Evolutionary conservation across 2,113 vertebrate species (phyloP).

Genomic region (Odocoileus hemionus): DNA sequence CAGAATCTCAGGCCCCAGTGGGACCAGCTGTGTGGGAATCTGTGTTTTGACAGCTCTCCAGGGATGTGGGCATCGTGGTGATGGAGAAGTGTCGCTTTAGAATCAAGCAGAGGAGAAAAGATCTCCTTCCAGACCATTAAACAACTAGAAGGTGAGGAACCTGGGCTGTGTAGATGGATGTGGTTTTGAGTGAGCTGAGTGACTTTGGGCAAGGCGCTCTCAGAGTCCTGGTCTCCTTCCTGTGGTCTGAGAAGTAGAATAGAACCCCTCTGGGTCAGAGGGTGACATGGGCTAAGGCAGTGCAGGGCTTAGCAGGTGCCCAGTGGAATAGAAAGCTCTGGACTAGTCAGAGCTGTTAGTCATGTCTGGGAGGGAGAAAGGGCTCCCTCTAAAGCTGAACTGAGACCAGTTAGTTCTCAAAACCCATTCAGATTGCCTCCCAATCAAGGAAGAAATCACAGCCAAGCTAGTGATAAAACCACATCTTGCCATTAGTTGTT

Average conservation of each 20-base stretch:
- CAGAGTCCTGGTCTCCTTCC: neutral
- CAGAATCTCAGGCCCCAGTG: neutral
- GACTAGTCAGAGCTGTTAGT: neutral
- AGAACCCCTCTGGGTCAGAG: rapidly evolving
- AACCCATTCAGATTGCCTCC: neutral
- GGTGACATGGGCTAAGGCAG: neutral
- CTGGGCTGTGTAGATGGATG: neutral
- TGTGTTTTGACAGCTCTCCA: neutral
- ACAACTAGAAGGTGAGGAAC: neutral
- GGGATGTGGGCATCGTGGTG: neutral
- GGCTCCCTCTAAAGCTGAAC: neutral
- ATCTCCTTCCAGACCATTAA: neutral
- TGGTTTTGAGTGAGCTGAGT: neutral
- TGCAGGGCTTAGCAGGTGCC: neutral
- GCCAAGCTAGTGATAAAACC: neutral
- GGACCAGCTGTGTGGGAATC: neutral
- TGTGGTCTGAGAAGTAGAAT: neutral
- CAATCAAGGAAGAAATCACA: neutral
- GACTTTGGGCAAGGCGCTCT: neutral
- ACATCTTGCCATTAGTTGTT: neutral
- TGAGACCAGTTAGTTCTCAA: neutral
- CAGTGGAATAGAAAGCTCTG: no score
- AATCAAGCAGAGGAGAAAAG: neutral
- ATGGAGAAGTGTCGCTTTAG: neutral
- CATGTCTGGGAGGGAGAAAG: neutral